These are phyloP conservation scores for Dryoscopus gambensis DNA, from an alignment of 2,113 vertebrate genomes.

Conservation along the genomic window DNA sequence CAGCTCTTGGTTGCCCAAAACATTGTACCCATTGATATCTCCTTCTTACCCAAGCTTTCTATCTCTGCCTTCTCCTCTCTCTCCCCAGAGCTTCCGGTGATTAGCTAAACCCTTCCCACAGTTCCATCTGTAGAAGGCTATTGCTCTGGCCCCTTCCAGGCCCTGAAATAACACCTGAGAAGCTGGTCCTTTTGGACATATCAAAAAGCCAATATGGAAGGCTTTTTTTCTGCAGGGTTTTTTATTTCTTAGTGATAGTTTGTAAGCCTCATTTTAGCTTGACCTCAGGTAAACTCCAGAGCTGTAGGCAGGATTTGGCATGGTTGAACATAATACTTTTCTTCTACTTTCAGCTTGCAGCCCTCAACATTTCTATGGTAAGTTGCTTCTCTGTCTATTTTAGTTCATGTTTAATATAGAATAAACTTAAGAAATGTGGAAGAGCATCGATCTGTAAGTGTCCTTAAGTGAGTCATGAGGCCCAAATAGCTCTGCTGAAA, in stretches of 20 bases:
- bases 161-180: not conserved
- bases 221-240: not conserved
- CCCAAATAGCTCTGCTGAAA: not conserved
- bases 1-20: not conserved
- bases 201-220: not conserved
- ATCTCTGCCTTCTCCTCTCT: not conserved
- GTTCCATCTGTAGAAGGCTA: not conserved
- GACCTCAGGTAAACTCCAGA: constrained; percentile 15
- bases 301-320: not conserved
- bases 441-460: not conserved
- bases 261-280: not conserved
- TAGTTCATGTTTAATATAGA: not conserved
- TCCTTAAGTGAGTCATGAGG: not conserved
- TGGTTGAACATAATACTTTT: not conserved
- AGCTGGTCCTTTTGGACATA: not conserved
- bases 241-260: not conserved
- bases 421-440: constrained; percentile 1
- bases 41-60: not conserved
- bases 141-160: not conserved
- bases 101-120: not conserved
- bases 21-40: not conserved
- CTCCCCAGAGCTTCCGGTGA: not conserved
- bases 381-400: constrained; percentile 1
- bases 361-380: not conserved
- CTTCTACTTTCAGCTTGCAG: not conserved